Percentiles rank a stretch among this genome's conserved stretches.
Conservation (phyloP, 2,113 vertebrate genomes). For the Cochlearius cochlearius region DNA sequence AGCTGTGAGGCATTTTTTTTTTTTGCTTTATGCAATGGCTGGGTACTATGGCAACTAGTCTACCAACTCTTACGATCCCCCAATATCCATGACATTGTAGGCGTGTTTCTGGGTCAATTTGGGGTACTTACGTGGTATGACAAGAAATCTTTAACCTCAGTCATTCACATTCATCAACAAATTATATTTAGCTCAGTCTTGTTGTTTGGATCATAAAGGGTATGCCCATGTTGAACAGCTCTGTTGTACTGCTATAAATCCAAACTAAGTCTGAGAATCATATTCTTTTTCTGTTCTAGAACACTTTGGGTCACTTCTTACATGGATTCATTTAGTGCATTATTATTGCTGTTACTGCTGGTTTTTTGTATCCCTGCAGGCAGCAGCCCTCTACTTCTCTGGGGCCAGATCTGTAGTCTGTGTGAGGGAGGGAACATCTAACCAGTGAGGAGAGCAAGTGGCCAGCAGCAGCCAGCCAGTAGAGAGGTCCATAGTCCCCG, state of each 20-base stretch:
- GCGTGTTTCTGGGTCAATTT: background rate
- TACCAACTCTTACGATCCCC: background rate
- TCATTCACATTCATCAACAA: background rate
- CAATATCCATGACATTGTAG: background rate
- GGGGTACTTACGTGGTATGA: background rate
- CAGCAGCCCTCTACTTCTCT: background rate
- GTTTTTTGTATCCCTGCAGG: background rate
- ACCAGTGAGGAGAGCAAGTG: background rate
- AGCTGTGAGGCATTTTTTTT: background rate
- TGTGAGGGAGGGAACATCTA: background rate
- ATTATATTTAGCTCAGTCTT: background rate
- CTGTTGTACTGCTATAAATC: background rate
- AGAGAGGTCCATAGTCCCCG: background rate
- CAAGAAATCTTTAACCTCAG: background rate
- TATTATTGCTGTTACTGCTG: background rate
- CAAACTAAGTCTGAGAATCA: background rate
- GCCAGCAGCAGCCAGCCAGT: background rate
- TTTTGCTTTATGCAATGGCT: background rate
- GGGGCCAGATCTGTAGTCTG: background rate
- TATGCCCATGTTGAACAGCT: background rate
- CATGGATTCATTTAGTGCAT: background rate
- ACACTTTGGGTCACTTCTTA: background rate
- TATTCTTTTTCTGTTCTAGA: background rate
- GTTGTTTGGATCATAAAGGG: background rate
- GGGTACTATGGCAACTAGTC: background rate